Base-by-base conservation (phyloP, 2,113 vertebrate species). In the Clarias macrocephalus region DNA sequence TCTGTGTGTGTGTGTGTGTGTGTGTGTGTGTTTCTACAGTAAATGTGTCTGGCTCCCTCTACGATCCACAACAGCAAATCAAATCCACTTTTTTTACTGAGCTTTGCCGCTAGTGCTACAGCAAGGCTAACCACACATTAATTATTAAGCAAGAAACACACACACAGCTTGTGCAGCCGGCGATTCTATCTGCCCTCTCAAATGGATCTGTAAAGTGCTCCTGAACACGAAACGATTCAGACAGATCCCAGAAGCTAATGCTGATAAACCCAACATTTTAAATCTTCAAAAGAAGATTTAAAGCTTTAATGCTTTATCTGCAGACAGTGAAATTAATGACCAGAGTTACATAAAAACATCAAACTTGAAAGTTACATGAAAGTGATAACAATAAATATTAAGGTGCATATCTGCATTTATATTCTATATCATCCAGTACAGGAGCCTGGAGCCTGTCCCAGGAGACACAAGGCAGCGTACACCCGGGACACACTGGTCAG, bases 121-220 rank as follows among this genome's bases (percentile, higher is more conserved):
- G 85, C 84, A 87, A 88, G 84, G 88, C 82, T 88, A 87, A 89
- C 91, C 86, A 79, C 91, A 86, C 88, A 89, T 91, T 86, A 87
- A 91, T 90, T 84, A 91, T 91, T 89, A 86, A 91, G 85, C 30
- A 59, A 60, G 19, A 56, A 54, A 33, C 75, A 28, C 75, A 80
- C 79, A 80, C 56, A 80, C 30, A 79, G 52, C n/a, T 15, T 19
- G 75, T 56, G 28, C 60, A 65, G 59, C 59, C 63, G 80, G 80
- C 63, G 80, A 82, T 82, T 62, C 19, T 82, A 82, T 66, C 81
- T 83, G 82, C n/a, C 63, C 62, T 65, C 79, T 60, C 56, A 60
- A 60, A 33, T 80, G 57, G 57, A 33, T 30, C 54, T 80, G 79
- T 37, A 60, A 80, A 80, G 79, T 80, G 79, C 57, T 80, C 30